Evolutionary conservation across 30 jellyfish, hydroid and myxozoan genomes (phyloP).

Genomic region (Chironex yamaguchii): DNA sequence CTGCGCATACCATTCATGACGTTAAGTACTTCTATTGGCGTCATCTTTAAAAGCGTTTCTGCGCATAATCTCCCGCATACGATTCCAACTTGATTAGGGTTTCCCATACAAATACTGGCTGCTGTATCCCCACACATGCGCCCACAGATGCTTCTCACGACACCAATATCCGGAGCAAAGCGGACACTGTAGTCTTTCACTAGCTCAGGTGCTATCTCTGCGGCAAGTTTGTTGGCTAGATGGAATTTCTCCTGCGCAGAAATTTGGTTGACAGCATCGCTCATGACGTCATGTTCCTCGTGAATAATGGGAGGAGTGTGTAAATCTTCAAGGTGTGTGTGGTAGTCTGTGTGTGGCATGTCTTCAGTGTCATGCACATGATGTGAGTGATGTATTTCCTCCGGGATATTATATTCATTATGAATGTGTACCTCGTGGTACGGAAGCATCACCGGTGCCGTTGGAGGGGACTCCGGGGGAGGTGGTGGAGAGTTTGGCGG

Average conservation of each 20-base stretch:
- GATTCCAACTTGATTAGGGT: slow-evolving; percentile 73
- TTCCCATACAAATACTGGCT: slow-evolving; percentile 46
- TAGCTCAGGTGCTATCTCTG: slow-evolving; percentile 82
- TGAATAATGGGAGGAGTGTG: background rate
- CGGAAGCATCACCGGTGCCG: background rate
- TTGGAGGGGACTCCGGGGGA: background rate
- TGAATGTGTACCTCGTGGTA: background rate
- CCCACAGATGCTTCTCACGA: slow-evolving; percentile 82
- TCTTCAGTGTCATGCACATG: background rate
- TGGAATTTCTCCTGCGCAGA: slow-evolving; percentile 59
- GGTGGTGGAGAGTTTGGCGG: background rate
- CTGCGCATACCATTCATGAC: slow-evolving; percentile 59
- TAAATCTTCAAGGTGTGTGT: background rate
- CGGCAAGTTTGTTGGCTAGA: slow-evolving; percentile 77
- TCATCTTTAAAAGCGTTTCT: slow-evolving; percentile 70
- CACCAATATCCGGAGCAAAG: slow-evolving; percentile 86
- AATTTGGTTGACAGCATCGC: background rate
- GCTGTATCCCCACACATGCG: slow-evolving; percentile 82
- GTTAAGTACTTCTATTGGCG: slow-evolving; percentile 79
- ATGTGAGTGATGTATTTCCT: background rate
- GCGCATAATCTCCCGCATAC: slow-evolving; percentile 92
- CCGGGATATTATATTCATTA: background rate
- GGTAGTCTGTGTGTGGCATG: background rate
- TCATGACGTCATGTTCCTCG: background rate
- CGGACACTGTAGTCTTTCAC: slow-evolving; percentile 76